Percentiles rank a stretch among this genome's conserved stretches.
phyloP scores from a whole-genome alignment of 2,113 vertebrate species.

The Delphinapterus leucas region DNA sequence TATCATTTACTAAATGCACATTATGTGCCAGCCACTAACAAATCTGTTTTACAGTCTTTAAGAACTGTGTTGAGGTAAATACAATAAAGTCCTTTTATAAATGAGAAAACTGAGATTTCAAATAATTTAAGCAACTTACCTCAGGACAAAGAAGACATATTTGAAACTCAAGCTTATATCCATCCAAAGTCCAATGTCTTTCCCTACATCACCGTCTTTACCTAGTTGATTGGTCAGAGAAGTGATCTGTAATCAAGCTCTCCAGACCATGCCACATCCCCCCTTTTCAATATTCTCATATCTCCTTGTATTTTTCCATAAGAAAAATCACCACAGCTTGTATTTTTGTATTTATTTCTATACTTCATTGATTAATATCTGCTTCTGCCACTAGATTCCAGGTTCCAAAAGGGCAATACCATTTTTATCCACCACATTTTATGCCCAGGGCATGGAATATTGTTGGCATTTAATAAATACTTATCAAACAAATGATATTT shows the following conservation, averaged over 20 bases:
- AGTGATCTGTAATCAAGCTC: background rate
- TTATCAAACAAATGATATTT: background rate
- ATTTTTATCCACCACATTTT: background rate
- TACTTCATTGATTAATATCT: background rate
- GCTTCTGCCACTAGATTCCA: background rate
- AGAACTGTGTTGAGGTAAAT: background rate
- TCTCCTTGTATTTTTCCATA: background rate
- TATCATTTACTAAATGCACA: background rate
- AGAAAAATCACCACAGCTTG: background rate
- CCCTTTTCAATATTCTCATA: too few species aligned
- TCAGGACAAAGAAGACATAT: background rate
- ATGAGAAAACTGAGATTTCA: background rate
- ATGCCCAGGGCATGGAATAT: background rate
- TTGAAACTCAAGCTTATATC: background rate
- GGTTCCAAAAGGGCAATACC: background rate
- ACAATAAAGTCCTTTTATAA: background rate
- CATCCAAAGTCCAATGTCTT: background rate
- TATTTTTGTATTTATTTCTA: background rate
- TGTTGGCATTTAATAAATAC: background rate
- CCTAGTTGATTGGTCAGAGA: background rate
- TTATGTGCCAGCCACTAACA: background rate
- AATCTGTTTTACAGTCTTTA: background rate
- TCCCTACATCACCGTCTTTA: background rate
- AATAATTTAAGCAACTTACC: background rate
- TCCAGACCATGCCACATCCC: rapidly evolving